A percentile compares a stretch with the other conserved stretches of the same genome.
Conservation (phyloP, 2,888 invertebrate genomes). For the Serripes groenlandicus region DNA sequence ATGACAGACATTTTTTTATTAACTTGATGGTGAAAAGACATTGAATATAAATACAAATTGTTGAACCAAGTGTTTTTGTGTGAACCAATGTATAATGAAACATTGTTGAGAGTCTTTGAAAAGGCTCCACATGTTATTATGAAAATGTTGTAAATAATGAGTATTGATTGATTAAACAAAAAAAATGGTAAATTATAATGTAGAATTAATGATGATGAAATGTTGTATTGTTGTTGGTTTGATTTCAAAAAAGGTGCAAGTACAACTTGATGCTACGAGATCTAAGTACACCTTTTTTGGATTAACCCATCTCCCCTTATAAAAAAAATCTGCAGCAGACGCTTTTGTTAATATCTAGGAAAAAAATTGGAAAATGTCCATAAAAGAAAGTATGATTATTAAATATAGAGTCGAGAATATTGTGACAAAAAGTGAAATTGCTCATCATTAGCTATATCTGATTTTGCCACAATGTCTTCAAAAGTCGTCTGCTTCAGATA, state of each 20-base stretch:
- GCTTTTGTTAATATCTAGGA: neutral
- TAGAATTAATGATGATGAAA: neutral
- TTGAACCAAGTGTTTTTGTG: neutral
- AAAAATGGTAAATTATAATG: neutral
- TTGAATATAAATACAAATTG: neutral
- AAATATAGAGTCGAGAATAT: neutral
- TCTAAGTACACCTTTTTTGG: too few species aligned
- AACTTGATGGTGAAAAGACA: neutral
- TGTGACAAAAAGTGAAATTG: constrained; percentile 1
- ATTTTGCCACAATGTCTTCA: neutral
- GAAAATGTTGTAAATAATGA: too few species aligned
- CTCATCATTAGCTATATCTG: neutral
- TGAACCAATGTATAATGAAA: neutral
- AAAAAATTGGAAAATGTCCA: neutral
- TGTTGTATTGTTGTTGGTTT: too few species aligned
- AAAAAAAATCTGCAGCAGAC: too few species aligned
- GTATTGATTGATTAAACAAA: too few species aligned
- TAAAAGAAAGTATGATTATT: too few species aligned
- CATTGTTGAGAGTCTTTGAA: neutral
- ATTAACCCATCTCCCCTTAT: too few species aligned
- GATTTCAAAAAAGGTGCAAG: too few species aligned
- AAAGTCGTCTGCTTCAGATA: neutral
- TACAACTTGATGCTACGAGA: too few species aligned
- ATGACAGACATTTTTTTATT: neutral
- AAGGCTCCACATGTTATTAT: too few species aligned